phyloP scores from a whole-genome alignment of 1,140 invertebrate species.

The Scaptomyza pallida region DNA sequence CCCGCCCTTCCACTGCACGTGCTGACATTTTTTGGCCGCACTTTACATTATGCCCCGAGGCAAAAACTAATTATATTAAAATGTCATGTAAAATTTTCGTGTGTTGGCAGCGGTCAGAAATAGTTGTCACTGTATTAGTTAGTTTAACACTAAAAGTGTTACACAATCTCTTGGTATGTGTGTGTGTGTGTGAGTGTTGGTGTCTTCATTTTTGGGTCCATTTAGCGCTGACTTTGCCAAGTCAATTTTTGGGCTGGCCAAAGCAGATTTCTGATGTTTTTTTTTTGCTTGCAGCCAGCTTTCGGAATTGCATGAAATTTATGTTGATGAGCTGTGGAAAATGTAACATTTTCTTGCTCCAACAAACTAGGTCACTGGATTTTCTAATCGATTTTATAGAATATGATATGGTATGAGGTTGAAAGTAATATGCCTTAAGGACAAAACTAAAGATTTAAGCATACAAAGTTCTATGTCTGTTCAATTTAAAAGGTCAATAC shows the following conservation, averaged over 20 bases:
- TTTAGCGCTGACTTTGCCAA: conserved; percentile 71
- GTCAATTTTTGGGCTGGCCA: conserved; percentile 61
- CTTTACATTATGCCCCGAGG: conserved; percentile 74
- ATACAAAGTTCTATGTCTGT: too few relatives aligned
- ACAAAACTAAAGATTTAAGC: background rate
- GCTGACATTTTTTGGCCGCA: conserved; percentile 80
- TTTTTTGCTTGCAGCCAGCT: conserved; percentile 11
- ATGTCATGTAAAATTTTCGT: conserved; percentile 75
- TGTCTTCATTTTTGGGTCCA: conserved; percentile 32
- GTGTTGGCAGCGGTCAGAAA: conserved; percentile 59
- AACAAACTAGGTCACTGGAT: conserved; percentile 21
- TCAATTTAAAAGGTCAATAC: background rate
- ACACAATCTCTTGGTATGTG: conserved; percentile 4
- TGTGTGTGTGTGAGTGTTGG: conserved; percentile 8
- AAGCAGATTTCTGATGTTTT: conserved; percentile 28
- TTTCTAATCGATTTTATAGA: conserved; percentile 15
- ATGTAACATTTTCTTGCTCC: conserved; percentile 9
- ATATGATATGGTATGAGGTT: background rate
- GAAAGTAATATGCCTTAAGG: background rate
- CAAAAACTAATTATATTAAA: conserved; percentile 82
- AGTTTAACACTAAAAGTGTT: conserved; percentile 34
- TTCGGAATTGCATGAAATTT: conserved; percentile 29
- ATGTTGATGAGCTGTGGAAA: conserved; percentile 38
- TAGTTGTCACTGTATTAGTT: conserved; percentile 58
- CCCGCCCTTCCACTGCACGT: conserved; percentile 37